Percentiles rank a stretch among this genome's conserved stretches.
These are phyloP conservation scores for Corythoichthys haematopterus DNA, from an alignment of 2,113 vertebrate species.

Conservation along the genomic window DNA sequence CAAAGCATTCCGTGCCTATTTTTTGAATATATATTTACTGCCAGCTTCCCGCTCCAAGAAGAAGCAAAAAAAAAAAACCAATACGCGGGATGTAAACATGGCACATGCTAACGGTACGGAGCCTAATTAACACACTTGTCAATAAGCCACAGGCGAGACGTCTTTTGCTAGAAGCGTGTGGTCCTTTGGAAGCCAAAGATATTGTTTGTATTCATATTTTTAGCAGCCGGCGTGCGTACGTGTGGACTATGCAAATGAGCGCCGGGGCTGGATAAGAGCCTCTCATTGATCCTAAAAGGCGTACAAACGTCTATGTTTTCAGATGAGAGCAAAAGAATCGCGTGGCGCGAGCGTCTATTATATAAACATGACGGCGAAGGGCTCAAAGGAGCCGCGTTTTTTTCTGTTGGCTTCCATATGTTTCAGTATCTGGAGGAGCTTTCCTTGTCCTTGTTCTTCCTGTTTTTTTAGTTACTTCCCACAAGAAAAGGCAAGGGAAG, in stretches of 20 bases:
- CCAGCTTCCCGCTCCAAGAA: not conserved
- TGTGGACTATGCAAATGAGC: slow-evolving; percentile 18
- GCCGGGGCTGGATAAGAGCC: not conserved
- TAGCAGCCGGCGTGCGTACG: not conserved
- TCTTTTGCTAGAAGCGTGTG: slow-evolving; percentile 16
- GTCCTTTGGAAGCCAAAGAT: slow-evolving; percentile 6
- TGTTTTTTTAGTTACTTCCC: slow-evolving; percentile 22
- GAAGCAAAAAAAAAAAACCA: not conserved
- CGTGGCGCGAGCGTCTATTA: slow-evolving; percentile 34
- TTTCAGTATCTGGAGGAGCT: slow-evolving; percentile 11
- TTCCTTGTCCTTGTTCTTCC: not conserved
- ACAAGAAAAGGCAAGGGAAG: slow-evolving; percentile 22
- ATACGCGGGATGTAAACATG: not conserved
- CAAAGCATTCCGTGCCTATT: slow-evolving; percentile 26
- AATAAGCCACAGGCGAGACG: slow-evolving; percentile 19
- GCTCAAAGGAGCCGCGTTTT: not conserved
- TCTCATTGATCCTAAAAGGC: slow-evolving; percentile 3
- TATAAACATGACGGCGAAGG: slow-evolving; percentile 28
- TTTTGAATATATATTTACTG: not conserved
- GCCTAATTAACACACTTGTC: slow-evolving; percentile 18
- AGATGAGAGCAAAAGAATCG: not conserved
- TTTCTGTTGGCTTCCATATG: slow-evolving; percentile 22
- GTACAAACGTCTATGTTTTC: not conserved
- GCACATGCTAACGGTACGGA: not conserved
- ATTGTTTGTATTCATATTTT: slow-evolving; percentile 36